Percentiles rank a stretch among this genome's conserved stretches.
These are phyloP conservation scores for Pterois miles DNA, from an alignment of 2,797 vertebrate species.

Conservation along the genomic window DNA sequence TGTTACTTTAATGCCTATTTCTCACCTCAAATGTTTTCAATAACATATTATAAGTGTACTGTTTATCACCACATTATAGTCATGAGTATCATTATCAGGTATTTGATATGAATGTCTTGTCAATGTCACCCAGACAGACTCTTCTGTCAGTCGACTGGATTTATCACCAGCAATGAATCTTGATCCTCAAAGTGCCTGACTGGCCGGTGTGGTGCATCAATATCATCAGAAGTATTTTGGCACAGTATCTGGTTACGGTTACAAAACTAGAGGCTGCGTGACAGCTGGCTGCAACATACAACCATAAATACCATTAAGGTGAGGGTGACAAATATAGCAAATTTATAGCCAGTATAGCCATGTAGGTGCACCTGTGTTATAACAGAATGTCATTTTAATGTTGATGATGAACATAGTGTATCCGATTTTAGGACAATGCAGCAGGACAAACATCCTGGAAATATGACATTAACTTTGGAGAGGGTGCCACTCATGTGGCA, in stretches of 20 bases:
- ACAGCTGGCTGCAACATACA: slow-evolving; percentile 39
- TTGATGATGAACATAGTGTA: background rate
- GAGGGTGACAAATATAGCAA: slow-evolving; percentile 5
- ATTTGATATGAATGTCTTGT: background rate
- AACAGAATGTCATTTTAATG: background rate
- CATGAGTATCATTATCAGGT: background rate
- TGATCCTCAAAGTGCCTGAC: background rate
- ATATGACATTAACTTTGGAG: background rate
- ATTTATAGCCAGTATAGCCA: background rate
- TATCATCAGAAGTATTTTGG: slow-evolving; percentile 33
- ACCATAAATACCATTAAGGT: slow-evolving; percentile 29
- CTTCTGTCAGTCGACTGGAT: background rate
- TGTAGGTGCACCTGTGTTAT: background rate
- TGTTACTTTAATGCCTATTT: too few species aligned
- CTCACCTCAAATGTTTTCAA: too few species aligned
- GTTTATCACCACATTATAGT: too few species aligned
- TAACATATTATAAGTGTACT: too few species aligned
- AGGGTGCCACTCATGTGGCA: background rate
- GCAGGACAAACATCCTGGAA: background rate
- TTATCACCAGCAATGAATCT: background rate
- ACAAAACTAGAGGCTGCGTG: slow-evolving; percentile 23
- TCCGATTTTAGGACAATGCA: background rate
- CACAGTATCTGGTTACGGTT: slow-evolving; percentile 35
- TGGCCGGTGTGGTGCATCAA: slow-evolving; percentile 28
- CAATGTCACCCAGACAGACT: background rate